Evolutionary conservation across 2,113 vertebrate genomes (phyloP), one percentile per base, ranked within the genome.

Genomic region (Chlamydotis undulata): DNA sequence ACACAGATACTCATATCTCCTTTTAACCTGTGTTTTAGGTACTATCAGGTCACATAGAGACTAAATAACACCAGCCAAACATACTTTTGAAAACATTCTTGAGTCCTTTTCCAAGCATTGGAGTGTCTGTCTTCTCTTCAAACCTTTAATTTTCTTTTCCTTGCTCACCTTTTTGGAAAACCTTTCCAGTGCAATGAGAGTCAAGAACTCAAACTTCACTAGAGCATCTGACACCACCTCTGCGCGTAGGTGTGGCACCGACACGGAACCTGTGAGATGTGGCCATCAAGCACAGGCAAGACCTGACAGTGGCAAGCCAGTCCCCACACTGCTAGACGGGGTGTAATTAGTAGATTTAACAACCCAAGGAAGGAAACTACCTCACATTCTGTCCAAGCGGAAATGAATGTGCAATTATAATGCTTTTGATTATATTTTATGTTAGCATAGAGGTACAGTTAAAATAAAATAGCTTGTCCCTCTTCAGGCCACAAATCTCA

Each of bases 231-330:
- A 29, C 33, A 12, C 22, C n/a, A 53, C 35, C n/a, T 73, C 35
- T 37, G 22, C 0, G 1, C 0, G 1, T 49, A 53, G 9, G 18
- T 43, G 28, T 28, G 55, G 16, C 59, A 35, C 31, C 0, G 1
- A 35, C 21, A 7, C 39, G 12, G 31, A 59, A 50, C 15, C 39
- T 33, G 35, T 39, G 43, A 74, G 41, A 68, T 16, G 37, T n/a
- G 15, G 12, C 59, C 28, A 70, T 4, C 53, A 43, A 13, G 47
- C 12, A 59, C 5, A 23, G 31, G 19, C 43, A 25, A n/a, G n/a
- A 43, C 14, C 49, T 33, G 69, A 37, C 9, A 56, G 23, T 17
- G 25, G 10, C 25, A 65, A 19, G 43, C 29, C 43, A 25, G 21
- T 19, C n/a, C 0, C 0, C 8, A 25, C 5, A 10, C n/a, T 2